phyloP scores from a whole-genome alignment of 2,888 invertebrate species.

The Labia minor region DNA sequence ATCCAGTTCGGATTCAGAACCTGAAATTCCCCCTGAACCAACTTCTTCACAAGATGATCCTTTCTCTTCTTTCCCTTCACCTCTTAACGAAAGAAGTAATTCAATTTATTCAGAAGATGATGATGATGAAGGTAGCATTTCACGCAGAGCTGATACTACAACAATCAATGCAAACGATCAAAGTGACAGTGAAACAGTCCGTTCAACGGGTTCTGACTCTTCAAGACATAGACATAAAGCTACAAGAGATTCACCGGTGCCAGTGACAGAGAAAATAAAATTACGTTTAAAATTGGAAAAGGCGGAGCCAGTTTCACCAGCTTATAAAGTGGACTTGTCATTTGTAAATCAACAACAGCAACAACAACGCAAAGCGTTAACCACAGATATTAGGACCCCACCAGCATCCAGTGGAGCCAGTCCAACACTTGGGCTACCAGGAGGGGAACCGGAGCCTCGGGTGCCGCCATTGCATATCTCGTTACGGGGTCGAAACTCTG shows the following conservation, averaged over 20 bases:
- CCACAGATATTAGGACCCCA: slow-evolving; percentile 23
- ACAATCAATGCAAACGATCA: slow-evolving; percentile 42
- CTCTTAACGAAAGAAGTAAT: slow-evolving; percentile 39
- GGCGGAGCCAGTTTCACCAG: slow-evolving; percentile 64
- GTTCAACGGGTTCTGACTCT: slow-evolving; percentile 42
- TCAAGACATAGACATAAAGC: slow-evolving; percentile 25
- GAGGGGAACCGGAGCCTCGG: slow-evolving; percentile 47
- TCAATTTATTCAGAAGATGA: slow-evolving; percentile 50
- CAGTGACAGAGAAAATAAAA: slow-evolving; percentile 61
- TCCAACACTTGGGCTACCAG: slow-evolving; percentile 18
- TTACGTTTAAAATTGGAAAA: slow-evolving; percentile 72
- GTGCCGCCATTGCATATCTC: slow-evolving; percentile 85
- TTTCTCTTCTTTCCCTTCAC: slow-evolving; percentile 40
- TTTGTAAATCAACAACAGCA: slow-evolving; percentile 48
- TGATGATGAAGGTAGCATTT: slow-evolving; percentile 36
- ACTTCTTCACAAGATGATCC: slow-evolving; percentile 36
- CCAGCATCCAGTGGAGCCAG: slow-evolving; percentile 19
- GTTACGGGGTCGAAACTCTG: slow-evolving; percentile 65
- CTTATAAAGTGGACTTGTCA: slow-evolving; percentile 70
- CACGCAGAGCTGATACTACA: slow-evolving; percentile 41
- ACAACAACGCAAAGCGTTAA: slow-evolving; percentile 33
- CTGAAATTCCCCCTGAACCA: slow-evolving; percentile 37
- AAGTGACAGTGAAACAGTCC: slow-evolving; percentile 47
- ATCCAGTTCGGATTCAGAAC: slow-evolving; percentile 50
- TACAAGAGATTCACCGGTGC: slow-evolving; percentile 33